These are phyloP conservation scores for Brachyhypopomus gauderio DNA, from an alignment of 2,113 vertebrate genomes.

Conservation along the genomic window DNA sequence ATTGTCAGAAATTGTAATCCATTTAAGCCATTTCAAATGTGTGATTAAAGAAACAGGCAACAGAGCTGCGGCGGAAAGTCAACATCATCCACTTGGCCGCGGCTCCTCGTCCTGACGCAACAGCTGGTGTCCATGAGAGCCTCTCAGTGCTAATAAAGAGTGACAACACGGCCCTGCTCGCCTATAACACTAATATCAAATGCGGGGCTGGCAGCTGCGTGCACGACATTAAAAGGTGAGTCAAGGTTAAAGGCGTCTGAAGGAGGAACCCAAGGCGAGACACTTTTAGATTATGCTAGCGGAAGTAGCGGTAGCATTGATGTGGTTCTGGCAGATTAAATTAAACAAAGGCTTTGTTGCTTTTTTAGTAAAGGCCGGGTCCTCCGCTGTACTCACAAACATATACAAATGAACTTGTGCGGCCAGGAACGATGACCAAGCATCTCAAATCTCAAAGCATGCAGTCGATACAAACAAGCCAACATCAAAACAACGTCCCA, in stretches of 20 bases:
- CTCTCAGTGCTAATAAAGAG: slow-evolving; percentile 81
- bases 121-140: slow-evolving; percentile 91
- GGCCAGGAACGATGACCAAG: slow-evolving; percentile 8
- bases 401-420: slow-evolving; percentile 58
- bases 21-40: slow-evolving; percentile 76
- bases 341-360: slow-evolving; percentile 70
- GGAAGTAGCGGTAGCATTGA: slow-evolving; percentile 63
- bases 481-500: slow-evolving; percentile 48
- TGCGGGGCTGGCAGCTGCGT: slow-evolving; percentile 77
- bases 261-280: slow-evolving; percentile 72
- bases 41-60: slow-evolving; percentile 72
- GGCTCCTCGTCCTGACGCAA: slow-evolving; percentile 81
- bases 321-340: slow-evolving; percentile 75
- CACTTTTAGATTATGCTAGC: slow-evolving; percentile 76
- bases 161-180: slow-evolving; percentile 77
- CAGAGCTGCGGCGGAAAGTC: slow-evolving; percentile 77
- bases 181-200: slow-evolving; percentile 78
- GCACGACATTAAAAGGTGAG: slow-evolving; percentile 73
- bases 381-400: slow-evolving; percentile 62
- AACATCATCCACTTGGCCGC: slow-evolving; percentile 87
- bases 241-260: slow-evolving; percentile 81
- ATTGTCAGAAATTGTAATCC: slow-evolving; percentile 71
- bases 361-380: slow-evolving; percentile 35
- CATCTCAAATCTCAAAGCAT: not conserved
- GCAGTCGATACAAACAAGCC: slow-evolving; percentile 64